Evolutionary conservation across 2,888 invertebrate species (phyloP).

Genomic region (Acleris sparsana): DNA sequence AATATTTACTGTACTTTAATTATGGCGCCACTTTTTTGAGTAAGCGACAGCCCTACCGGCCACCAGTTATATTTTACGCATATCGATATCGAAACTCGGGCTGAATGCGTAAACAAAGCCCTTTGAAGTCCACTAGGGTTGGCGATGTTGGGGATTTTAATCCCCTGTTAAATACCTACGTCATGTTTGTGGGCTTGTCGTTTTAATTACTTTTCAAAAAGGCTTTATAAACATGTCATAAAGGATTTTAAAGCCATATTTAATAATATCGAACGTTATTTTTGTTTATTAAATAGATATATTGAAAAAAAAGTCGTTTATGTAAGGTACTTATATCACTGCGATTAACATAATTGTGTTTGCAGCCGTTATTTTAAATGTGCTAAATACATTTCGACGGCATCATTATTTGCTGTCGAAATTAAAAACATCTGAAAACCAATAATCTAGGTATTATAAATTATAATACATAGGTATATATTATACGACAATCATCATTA

Average conservation of each 20-base stretch:
- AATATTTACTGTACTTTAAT: neutral
- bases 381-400: too few species aligned
- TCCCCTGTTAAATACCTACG: slow-evolving; percentile 19
- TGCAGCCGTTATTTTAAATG: too few species aligned
- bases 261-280: too few species aligned
- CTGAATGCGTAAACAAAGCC: slow-evolving; percentile 55
- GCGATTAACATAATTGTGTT: too few species aligned
- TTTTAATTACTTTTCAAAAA: slow-evolving; percentile 7
- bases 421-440: too few species aligned
- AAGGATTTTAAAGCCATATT: neutral
- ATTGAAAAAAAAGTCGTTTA: too few species aligned
- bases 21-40: neutral
- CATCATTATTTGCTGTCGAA: too few species aligned
- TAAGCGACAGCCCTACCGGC: slow-evolving; percentile 16
- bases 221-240: neutral
- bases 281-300: too few species aligned
- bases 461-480: too few species aligned
- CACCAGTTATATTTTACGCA: slow-evolving; percentile 42
- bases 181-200: slow-evolving; percentile 15
- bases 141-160: slow-evolving; percentile 27
- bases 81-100: slow-evolving; percentile 42
- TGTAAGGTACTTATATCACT: too few species aligned
- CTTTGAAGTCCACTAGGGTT: slow-evolving; percentile 39
- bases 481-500: too few species aligned
- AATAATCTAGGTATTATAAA: too few species aligned